Evolutionary conservation across 2,797 vertebrate genomes (phyloP).

Genomic region (Acanthis flammea): DNA sequence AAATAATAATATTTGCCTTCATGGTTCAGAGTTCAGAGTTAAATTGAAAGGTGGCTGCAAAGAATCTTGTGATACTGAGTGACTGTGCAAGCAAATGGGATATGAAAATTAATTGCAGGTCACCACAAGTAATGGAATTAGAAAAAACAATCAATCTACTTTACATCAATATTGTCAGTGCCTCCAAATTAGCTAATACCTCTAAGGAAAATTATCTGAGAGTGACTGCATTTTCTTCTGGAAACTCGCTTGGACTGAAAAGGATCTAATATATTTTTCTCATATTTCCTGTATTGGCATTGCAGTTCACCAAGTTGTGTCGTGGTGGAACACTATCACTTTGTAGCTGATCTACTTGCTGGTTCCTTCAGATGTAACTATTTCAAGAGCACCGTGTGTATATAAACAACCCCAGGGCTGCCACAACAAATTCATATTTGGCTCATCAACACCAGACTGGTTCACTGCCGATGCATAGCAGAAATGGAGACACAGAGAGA

Average conservation of each 20-base stretch:
- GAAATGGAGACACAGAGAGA: background rate
- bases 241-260: background rate
- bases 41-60: background rate
- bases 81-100: background rate
- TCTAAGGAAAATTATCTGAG: background rate
- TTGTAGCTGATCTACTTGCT: background rate
- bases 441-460: background rate
- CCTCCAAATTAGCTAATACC: background rate
- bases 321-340: background rate
- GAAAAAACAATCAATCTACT: background rate
- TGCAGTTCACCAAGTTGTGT: background rate
- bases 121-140: background rate
- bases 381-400: background rate
- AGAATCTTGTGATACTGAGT: background rate
- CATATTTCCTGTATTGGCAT: background rate
- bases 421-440: background rate
- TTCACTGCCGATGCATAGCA: background rate
- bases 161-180: background rate
- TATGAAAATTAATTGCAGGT: background rate
- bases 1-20: background rate
- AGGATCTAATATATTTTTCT: background rate
- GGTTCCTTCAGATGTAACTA: background rate
- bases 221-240: background rate
- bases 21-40: background rate
- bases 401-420: background rate